A percentile compares a stretch with the other conserved stretches of the same genome.
Conservation (phyloP, 2,888 invertebrate species). For the Eudasyphora cyanicolor region DNA sequence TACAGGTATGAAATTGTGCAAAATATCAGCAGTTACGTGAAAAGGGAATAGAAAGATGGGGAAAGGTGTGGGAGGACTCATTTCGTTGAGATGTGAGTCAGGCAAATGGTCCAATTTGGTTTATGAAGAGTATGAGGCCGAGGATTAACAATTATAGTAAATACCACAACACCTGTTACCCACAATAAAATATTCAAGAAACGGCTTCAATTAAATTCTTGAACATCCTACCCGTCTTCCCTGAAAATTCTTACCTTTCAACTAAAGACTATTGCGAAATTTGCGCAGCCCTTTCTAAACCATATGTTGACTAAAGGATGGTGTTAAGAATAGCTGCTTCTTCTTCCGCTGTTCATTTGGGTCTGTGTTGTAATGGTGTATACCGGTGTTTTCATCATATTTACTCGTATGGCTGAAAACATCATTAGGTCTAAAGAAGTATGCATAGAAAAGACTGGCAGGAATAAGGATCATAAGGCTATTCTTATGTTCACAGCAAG, state of each 20-base stretch:
- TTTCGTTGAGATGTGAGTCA: slow-evolving; percentile 21
- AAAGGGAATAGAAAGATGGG: neutral
- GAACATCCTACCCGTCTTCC: neutral
- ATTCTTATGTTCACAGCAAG: neutral
- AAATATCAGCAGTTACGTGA: neutral
- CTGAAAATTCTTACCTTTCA: neutral
- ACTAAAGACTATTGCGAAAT: too few relatives aligned
- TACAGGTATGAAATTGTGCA: neutral
- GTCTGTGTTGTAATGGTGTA: too few relatives aligned
- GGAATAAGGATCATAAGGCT: neutral
- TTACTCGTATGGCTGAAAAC: neutral
- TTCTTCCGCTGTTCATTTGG: too few relatives aligned
- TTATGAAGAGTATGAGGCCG: neutral
- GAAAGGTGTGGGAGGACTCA: neutral
- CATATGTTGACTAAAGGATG: neutral
- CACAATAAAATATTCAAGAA: neutral
- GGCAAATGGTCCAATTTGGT: slow-evolving; percentile 18
- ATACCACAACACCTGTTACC: slow-evolving; percentile 41
- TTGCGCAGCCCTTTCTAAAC: neutral
- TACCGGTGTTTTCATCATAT: too few relatives aligned
- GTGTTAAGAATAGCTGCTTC: too few relatives aligned
- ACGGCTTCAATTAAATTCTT: neutral
- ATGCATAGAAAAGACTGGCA: neutral
- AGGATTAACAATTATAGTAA: slow-evolving; percentile 14
- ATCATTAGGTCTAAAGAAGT: neutral